Evolutionary conservation across 2,797 vertebrate species (phyloP).

Genomic region (Allobates femoralis): DNA sequence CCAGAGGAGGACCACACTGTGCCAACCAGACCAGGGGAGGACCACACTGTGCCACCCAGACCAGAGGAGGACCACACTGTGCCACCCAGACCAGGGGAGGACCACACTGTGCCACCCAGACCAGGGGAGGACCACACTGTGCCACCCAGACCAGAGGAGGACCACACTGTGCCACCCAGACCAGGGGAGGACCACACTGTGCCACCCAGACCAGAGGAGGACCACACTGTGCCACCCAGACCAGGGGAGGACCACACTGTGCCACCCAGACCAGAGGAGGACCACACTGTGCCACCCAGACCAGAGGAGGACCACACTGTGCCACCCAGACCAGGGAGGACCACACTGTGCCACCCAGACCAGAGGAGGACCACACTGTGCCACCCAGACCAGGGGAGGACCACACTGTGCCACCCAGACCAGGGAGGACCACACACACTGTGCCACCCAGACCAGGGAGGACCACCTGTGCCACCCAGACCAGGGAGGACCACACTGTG

Average conservation of each 20-base stretch:
- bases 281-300: neutral
- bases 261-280: neutral
- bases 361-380: neutral
- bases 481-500: neutral
- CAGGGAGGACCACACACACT: no score
- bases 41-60: neutral
- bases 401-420: conserved; percentile 1
- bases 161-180: neutral
- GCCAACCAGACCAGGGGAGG: neutral
- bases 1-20: neutral
- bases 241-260: neutral
- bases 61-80: neutral
- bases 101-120: neutral
- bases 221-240: neutral
- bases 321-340: neutral
- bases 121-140: neutral
- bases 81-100: neutral
- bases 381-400: neutral
- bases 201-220: neutral
- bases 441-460: neutral
- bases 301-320: neutral
- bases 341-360: neutral
- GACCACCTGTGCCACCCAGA: neutral
- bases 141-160: neutral
- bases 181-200: neutral